Evolutionary conservation across 1,140 invertebrate species (phyloP), one percentile per base, ranked within the genome.

Genomic region (Atta texana): DNA sequence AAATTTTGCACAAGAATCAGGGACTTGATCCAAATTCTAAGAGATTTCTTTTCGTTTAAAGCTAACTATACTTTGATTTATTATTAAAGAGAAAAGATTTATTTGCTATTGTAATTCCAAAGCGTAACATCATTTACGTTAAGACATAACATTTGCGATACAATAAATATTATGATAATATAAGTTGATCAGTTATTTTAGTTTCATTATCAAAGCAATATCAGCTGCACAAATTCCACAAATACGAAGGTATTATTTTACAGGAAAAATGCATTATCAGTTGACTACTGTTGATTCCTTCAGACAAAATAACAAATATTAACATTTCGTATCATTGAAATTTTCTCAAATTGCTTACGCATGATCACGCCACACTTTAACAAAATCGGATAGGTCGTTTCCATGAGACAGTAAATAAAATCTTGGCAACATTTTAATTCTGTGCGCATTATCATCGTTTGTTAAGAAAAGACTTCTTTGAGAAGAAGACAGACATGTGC

Each of bases 371-470:
- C 34, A 74, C 39, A 16, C 49, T 4, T 49, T 49, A 59, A 61
- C 18, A 31, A 28, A 55, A 72, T 3, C 24, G 21, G 53, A 75
- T 34, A 51, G 21, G 39, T 82, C 0, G 16, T 57, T 82, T 72
- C 24, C 78, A 39, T 39, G n/a, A 72, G 18, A 74, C 8, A 8
- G 24, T 21, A 84, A 82, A 84, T 55, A 75, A 74, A 74, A 74
- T 82, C 53, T 59, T 68, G 4, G 2, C 12, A 34, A 69, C 49
- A 69, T 68, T 80, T 10, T 55, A 69, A 53, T n/a, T 69, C 49
- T 44, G 4, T 10, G 12, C 12, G 7, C 24, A 2, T 68, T 69
- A 71, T 69, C 77, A 44, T 34, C 7, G 1, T 57, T 69, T 24
- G 31, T 55, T 18, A 14, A 24, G 34, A 24, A 44, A 57, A 72